Conservation (phyloP, 2,888 invertebrate species). For the Hypolimnas misippus region DNA sequence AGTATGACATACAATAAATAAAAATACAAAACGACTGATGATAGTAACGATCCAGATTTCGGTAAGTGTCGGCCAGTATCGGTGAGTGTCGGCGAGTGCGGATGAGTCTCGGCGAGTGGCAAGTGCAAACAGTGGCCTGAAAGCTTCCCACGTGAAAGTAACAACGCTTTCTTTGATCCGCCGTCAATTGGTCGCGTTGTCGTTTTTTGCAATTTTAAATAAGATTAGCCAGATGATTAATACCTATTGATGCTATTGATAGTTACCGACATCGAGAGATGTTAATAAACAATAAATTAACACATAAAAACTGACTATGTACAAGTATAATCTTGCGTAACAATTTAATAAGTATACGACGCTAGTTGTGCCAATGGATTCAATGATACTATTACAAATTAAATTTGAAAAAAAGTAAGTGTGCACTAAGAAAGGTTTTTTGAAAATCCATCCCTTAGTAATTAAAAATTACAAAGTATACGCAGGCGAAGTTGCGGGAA, state of each 20-base stretch:
- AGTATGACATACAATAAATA: constrained; percentile 38
- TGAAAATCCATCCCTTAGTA: too few species aligned
- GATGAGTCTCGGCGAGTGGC: constrained; percentile 32
- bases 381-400: too few species aligned
- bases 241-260: constrained; percentile 14
- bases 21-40: constrained; percentile 50
- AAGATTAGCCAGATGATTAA: constrained; percentile 4
- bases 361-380: too few species aligned
- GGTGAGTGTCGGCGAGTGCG: constrained; percentile 42
- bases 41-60: constrained; percentile 55
- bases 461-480: too few species aligned
- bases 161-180: constrained; percentile 52
- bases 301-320: too few species aligned
- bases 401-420: too few species aligned
- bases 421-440: too few species aligned
- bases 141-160: constrained; percentile 59
- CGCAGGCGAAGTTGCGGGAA: too few species aligned
- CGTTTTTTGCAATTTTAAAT: constrained; percentile 13
- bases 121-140: constrained; percentile 53
- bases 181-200: constrained; percentile 18
- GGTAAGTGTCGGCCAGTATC: constrained; percentile 45
- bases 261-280: background rate
- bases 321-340: too few species aligned
- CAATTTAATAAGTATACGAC: too few species aligned
- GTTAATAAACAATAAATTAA: too few species aligned